These are phyloP conservation scores for Melanaphis sacchari DNA, from an alignment of 1,140 invertebrate species.

Conservation along the genomic window DNA sequence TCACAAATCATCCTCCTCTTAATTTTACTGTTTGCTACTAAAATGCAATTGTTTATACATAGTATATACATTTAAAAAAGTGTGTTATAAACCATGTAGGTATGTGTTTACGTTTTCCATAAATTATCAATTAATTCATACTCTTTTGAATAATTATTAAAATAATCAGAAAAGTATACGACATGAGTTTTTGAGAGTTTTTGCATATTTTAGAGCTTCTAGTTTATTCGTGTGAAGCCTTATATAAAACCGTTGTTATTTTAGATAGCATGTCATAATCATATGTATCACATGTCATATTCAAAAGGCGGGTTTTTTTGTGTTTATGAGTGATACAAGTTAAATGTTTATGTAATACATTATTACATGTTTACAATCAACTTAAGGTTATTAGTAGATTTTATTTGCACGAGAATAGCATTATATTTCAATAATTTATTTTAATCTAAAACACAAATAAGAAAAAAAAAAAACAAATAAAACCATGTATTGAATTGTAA, in stretches of 20 bases:
- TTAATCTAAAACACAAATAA: neutral
- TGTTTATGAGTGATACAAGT: neutral
- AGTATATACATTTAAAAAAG: neutral
- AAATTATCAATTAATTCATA: neutral
- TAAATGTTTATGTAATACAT: neutral
- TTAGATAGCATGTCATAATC: neutral
- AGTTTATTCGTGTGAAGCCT: neutral
- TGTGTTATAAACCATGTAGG: neutral
- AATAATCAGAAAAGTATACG: neutral
- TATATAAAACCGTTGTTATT: neutral
- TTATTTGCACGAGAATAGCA: neutral
- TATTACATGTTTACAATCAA: neutral
- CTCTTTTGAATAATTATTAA: neutral
- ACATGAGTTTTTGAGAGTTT: neutral
- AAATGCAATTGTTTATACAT: neutral
- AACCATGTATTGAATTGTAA: neutral
- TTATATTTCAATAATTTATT: neutral
- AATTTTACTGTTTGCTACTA: neutral
- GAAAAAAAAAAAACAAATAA: neutral
- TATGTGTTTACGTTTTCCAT: neutral
- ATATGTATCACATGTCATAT: neutral
- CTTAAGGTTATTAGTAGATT: neutral
- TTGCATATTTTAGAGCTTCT: neutral
- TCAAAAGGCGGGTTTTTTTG: neutral
- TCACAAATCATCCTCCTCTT: neutral